A percentile compares a stretch with the other conserved stretches of the same genome.
Conservation (phyloP, 2,888 invertebrate genomes). For the Melitaea athalia region DNA sequence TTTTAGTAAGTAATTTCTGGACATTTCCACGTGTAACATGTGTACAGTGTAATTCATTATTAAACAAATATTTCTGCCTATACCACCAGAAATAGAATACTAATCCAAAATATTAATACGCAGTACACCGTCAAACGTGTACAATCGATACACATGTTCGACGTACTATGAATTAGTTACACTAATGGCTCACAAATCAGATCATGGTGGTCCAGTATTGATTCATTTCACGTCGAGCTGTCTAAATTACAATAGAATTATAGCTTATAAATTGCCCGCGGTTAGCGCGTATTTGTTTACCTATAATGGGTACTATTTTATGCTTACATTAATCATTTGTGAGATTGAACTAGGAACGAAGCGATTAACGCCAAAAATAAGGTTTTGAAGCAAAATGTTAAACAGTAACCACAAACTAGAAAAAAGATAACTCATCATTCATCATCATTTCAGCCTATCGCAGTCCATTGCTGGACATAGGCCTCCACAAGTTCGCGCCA, state of each 20-base stretch:
- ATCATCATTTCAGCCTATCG: too few relatives aligned
- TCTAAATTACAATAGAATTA: slow-evolving; percentile 1
- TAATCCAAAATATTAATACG: neutral
- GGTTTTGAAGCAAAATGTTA: too few relatives aligned
- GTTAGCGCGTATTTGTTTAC: slow-evolving; percentile 7
- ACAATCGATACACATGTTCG: neutral
- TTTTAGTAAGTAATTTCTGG: too few relatives aligned
- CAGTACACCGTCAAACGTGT: neutral
- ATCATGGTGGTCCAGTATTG: slow-evolving; percentile 2
- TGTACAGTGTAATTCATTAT: too few relatives aligned
- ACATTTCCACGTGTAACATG: too few relatives aligned
- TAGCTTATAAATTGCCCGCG: slow-evolving; percentile 2
- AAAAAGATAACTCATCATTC: too few relatives aligned
- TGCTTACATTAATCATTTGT: neutral
- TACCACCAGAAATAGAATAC: neutral
- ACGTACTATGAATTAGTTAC: slow-evolving; percentile 2
- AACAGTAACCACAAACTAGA: too few relatives aligned
- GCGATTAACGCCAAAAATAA: too few relatives aligned
- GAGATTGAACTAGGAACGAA: too few relatives aligned
- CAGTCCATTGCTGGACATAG: too few relatives aligned
- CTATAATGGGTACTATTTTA: neutral
- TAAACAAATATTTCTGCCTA: neutral
- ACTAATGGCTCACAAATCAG: slow-evolving; percentile 6
- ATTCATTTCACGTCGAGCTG: slow-evolving; percentile 3
- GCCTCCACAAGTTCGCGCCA: too few relatives aligned